Base-by-base conservation (phyloP, 2,797 vertebrate species). In the Oreonectes daqikongensis region DNA sequence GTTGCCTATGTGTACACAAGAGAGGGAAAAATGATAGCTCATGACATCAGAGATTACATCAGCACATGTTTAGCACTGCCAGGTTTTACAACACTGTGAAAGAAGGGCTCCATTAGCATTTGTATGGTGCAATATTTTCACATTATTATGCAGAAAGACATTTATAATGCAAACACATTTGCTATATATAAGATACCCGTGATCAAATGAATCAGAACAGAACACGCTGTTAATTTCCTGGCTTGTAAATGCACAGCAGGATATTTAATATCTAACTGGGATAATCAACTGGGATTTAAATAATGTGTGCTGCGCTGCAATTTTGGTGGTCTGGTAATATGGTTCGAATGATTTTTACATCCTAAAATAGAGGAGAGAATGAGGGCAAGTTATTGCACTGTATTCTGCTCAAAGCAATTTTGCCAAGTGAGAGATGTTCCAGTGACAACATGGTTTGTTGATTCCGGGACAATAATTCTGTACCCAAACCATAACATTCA, bases 1-100 rank as follows among this genome's bases (percentile, higher is more conserved):
- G n/a, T 72, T 60, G 69, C 40, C 26, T 22, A n/a, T 52, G 71
- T 74, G 48, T 65, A 65, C 61, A 74, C 61, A 53, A 28, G 60
- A 65, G 72, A 65, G 11, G 11, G 59, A 18, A 24, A 55, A 32
- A 42, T 48, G 53, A 42, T 66, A 44, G 48, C 15, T 12, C 28
- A 67, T 75, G 40, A 68, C 73, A 75, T 75, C 50, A 75, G 64
- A 22, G 26, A 75, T 75, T 44, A 57, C 72, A 67, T 75, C 63
- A 67, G 38, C 14, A 44, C 40, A 20, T 6, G 20, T 53, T 20
- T 26, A 50, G 59, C 59, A 64, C 26, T 57, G 73, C n/a, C 26
- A 48, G 15, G 14, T 44, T 75, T 75, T 59, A 67, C n/a, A 68
- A 67, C 73, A 24, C 73, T 50, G 35, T 18, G n/a, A 52, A 24